phyloP scores from a whole-genome alignment of 2,797 vertebrate genomes.

The Acropternis orthonyx region DNA sequence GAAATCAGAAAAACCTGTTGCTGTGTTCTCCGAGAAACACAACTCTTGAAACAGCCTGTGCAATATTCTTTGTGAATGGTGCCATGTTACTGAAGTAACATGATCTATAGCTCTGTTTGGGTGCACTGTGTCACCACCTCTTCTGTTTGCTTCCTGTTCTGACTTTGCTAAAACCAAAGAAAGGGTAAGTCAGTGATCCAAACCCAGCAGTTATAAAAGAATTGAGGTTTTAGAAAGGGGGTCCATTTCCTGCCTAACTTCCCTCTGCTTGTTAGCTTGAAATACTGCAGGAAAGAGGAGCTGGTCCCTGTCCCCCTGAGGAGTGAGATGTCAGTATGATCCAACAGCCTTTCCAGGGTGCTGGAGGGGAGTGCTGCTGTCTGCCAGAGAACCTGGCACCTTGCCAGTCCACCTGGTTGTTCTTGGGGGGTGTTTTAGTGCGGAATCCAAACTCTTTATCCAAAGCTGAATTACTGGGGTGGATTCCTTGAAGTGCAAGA shows the following conservation, averaged over 20 bases:
- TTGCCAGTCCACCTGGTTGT: not conserved
- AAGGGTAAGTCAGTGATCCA: not conserved
- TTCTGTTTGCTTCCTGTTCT: not conserved
- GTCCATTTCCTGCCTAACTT: not conserved
- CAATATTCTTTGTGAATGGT: not conserved
- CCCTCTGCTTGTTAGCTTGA: not conserved
- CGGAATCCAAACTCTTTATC: not conserved
- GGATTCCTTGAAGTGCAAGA: not conserved
- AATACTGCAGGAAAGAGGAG: too few species aligned
- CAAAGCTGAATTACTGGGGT: not conserved
- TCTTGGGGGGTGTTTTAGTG: not conserved
- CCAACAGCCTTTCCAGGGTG: not conserved
- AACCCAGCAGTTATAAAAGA: not conserved
- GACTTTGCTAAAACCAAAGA: not conserved
- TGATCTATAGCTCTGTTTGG: not conserved
- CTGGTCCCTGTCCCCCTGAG: not conserved
- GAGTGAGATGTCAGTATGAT: not conserved
- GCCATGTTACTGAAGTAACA: fast-evolving
- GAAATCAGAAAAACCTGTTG: not conserved
- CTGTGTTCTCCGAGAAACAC: not conserved
- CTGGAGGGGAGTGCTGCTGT: not conserved
- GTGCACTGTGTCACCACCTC: not conserved
- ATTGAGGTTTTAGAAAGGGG: not conserved
- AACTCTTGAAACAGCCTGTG: not conserved
- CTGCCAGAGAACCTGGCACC: not conserved